Evolutionary conservation across 2,113 vertebrate species (phyloP).

Genomic region (Pseudorectes ferrugineus): DNA sequence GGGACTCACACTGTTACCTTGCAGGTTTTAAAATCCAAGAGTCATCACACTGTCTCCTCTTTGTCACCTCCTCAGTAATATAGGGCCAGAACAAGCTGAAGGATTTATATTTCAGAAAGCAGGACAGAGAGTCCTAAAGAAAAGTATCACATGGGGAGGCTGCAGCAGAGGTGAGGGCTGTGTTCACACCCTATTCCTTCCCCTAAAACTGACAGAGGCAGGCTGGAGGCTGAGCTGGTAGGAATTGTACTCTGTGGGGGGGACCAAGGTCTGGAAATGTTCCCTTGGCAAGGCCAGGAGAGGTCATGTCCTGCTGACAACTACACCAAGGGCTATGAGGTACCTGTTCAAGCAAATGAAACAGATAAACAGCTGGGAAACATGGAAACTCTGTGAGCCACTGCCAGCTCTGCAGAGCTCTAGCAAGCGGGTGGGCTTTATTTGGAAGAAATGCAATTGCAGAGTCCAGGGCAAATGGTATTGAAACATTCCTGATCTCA

Average conservation of each 20-base stretch:
- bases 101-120: not conserved
- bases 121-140: not conserved
- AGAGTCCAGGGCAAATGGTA: not conserved
- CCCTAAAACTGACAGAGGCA: not conserved
- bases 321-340: not conserved
- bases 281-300: conserved; percentile 21
- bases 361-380: conserved; percentile 53
- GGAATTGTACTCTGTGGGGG: not conserved
- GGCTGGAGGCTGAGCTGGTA: not conserved
- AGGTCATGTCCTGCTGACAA: not conserved
- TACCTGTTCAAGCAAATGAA: not conserved
- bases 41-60: not conserved
- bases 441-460: not conserved
- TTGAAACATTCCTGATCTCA: not conserved
- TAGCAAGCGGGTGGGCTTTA: not conserved
- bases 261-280: not conserved
- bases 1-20: not conserved
- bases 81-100: not conserved
- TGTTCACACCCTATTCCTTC: not conserved
- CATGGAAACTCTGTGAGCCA: conserved; percentile 44
- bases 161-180: not conserved
- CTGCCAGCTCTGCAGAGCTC: not conserved
- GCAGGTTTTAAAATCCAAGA: not conserved
- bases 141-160: rapidly evolving
- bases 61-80: not conserved